Percentiles rank a stretch among this genome's conserved stretches.
phyloP scores from a whole-genome alignment of 1,140 invertebrate genomes.

The Atta cephalotes region DNA sequence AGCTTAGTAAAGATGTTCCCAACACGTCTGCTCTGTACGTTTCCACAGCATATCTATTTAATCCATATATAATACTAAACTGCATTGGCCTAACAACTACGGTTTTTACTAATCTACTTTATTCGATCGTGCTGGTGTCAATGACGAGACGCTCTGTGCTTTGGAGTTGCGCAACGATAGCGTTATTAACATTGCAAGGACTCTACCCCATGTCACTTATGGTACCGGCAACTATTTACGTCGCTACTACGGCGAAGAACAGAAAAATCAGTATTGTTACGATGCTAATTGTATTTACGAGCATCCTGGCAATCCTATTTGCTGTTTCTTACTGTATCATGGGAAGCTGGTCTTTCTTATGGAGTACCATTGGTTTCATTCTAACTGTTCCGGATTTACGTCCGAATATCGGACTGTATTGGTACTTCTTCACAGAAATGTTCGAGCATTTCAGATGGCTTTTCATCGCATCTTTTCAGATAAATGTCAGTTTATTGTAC shows the following conservation, averaged over 20 bases:
- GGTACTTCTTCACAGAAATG: conserved; percentile 99
- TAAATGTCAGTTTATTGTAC: conserved; percentile 97
- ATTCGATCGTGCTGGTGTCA: conserved; percentile 90
- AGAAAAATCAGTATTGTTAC: conserved; percentile 68
- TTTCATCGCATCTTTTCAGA: conserved; percentile 98
- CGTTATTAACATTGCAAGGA: conserved; percentile 93
- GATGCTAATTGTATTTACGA: conserved; percentile 80
- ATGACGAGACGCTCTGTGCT: conserved; percentile 89
- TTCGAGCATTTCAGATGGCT: conserved; percentile 99
- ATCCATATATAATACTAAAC: conserved; percentile 96
- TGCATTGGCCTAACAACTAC: conserved; percentile 97
- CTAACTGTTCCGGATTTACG: conserved; percentile 95
- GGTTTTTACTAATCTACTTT: conserved; percentile 94
- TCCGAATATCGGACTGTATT: conserved; percentile 99
- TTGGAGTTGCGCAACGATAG: conserved; percentile 89
- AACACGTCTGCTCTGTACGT: conserved; percentile 87
- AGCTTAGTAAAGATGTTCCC: conserved; percentile 59
- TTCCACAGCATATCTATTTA: conserved; percentile 94
- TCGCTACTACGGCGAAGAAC: conserved; percentile 80
- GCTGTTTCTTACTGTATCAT: conserved; percentile 80
- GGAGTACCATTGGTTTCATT: conserved; percentile 82
- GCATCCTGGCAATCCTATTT: conserved; percentile 77
- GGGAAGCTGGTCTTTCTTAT: conserved; percentile 83
- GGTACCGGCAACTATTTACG: conserved; percentile 91
- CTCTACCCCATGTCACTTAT: conserved; percentile 95